These are phyloP conservation scores for Halictus quadricinctus DNA, from an alignment of 2,888 invertebrate genomes.

Conservation along the genomic window DNA sequence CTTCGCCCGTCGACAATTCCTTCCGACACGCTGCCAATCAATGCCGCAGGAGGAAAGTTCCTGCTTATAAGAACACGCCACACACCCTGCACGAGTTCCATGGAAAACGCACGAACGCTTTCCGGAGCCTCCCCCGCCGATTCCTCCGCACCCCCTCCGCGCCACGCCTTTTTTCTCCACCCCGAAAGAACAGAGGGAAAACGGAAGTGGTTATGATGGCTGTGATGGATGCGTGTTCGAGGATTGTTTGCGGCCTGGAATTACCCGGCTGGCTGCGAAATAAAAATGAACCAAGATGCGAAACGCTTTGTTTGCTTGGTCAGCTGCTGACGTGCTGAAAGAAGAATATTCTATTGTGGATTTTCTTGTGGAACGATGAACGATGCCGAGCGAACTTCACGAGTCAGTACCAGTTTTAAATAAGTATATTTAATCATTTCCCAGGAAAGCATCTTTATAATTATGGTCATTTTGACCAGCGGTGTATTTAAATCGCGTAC, in stretches of 20 bases:
- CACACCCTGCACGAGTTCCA: conserved; percentile 33
- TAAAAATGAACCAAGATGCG: background rate
- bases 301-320: background rate
- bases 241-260: conserved; percentile 35
- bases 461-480: too few species aligned
- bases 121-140: background rate
- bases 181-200: background rate
- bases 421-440: too few species aligned
- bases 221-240: conserved; percentile 41
- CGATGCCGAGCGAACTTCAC: background rate
- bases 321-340: background rate
- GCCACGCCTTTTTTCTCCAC: background rate
- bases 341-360: background rate
- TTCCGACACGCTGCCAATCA: conserved; percentile 67
- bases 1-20: conserved; percentile 62
- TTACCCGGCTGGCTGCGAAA: conserved; percentile 4
- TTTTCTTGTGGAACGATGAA: background rate
- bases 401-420: too few species aligned
- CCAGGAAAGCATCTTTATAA: too few species aligned
- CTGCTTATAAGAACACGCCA: conserved; percentile 50
- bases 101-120: conserved; percentile 32
- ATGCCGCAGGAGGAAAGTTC: conserved; percentile 45
- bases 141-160: background rate
- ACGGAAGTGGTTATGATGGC: conserved; percentile 31
- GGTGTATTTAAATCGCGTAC: too few species aligned